Evolutionary conservation across 2,113 vertebrate genomes (phyloP).

Genomic region (Rhinoderma darwinii): DNA sequence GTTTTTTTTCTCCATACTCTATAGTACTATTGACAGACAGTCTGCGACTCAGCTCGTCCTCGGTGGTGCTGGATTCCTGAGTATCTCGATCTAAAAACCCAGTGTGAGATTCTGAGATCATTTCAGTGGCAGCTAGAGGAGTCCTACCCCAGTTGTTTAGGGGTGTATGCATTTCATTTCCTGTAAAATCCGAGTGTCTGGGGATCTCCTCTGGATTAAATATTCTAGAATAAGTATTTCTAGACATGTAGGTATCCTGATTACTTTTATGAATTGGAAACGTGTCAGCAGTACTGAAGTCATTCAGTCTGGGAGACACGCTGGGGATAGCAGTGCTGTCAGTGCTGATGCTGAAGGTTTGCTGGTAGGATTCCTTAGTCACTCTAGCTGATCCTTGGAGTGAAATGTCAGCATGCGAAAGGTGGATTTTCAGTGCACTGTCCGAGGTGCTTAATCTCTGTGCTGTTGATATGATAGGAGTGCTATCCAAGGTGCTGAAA

Average conservation of each 20-base stretch:
- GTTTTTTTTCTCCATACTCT: conserved; percentile 92
- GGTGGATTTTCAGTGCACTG: background rate
- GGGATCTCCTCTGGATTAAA: background rate
- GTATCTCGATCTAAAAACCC: conserved; percentile 76
- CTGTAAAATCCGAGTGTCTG: conserved; percentile 13
- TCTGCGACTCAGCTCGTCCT: conserved; percentile 77
- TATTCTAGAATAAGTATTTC: background rate
- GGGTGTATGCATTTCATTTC: background rate
- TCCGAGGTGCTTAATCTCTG: background rate
- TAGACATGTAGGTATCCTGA: conserved; percentile 69
- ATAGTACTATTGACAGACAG: conserved; percentile 78
- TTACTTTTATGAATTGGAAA: background rate
- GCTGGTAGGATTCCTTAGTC: background rate
- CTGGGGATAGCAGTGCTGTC: background rate
- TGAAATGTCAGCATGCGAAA: background rate
- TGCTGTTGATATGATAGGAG: background rate
- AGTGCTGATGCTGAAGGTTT: background rate
- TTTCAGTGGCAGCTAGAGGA: conserved; percentile 75
- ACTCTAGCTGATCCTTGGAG: background rate
- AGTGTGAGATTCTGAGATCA: conserved; percentile 70
- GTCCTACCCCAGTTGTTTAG: conserved; percentile 72
- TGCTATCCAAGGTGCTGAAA: background rate
- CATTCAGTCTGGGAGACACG: background rate
- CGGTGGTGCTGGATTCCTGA: conserved; percentile 85
- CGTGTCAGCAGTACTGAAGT: conserved; percentile 3